Base-by-base conservation (phyloP, 1,140 invertebrate genomes). In the Sweltsa coloradensis region DNA sequence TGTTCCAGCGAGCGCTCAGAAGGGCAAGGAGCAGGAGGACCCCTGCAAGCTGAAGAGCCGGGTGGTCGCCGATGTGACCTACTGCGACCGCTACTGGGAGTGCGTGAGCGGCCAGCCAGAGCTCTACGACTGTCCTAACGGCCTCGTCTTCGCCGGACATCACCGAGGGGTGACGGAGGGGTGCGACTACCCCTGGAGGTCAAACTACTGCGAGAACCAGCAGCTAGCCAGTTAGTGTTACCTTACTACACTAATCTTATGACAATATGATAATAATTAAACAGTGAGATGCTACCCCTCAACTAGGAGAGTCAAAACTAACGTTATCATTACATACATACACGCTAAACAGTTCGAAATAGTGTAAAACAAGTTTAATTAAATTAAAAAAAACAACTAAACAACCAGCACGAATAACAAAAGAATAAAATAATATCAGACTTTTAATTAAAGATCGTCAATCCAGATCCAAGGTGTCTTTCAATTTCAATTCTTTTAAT, bases 51-150 rank as follows among this genome's bases (percentile, higher is more conserved):
- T 71, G 3, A 87, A 87, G 64, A 68, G 76, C 0, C 68, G 83
- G 24, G 76, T 89, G 0, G 78, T 84, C 0, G 74, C 72, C 1
- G 85, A 90, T 55, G 72, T 76, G 49, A 83, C 82, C 19, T 86
- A 89, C 58, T 91, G 88, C 57, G 87, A 90, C 64, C 75, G 85
- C 52, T 90, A 88, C 58, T 89, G 85, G 84, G 85, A 89, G 61
- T 91, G 87, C 57, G 74, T 83, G 6, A 69, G 67, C 50, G 83
- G 83, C 0, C 79, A 85, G 55, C 77, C 83, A 0, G 81, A 88
- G 50, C 67, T 88, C 25, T 89, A 86, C 61, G 85, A 90, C 66
- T 93, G 89, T 62, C 89, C 89, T 25, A 93, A 91, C 57, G 89
- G 89, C 5, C 64, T 91, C 23, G 88, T 90, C 3, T 93, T 86